Evolutionary conservation across 2,113 vertebrate genomes (phyloP), one percentile per base, ranked within the genome.

Genomic region (Pycnonotus jocosus): DNA sequence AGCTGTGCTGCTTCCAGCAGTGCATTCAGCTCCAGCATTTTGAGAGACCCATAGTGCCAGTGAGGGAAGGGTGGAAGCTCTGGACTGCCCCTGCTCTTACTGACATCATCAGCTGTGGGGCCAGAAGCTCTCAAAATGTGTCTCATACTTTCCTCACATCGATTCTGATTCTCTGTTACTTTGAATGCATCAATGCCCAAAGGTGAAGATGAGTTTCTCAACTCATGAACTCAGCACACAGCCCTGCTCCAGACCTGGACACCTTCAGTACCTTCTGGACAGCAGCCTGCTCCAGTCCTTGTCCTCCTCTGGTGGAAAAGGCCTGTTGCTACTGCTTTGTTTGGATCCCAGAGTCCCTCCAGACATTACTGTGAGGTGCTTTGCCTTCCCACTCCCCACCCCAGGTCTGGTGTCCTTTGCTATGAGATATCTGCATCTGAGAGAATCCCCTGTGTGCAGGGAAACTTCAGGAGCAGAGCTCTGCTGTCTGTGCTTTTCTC

Each of bases 61-160:
- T 4, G 31, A 5, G 5, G 66, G 10, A 30, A 77, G 64, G 15
- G 7, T 27, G 40, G 48, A 21, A 85, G 18, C 28, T 70, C 50
- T 25, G 50, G n/a, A 9, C 35, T 51, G n/a, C 6, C 54, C 28
- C 35, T 58, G 81, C 24, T 65, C 42, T 70, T 44, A 40, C 58
- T 42, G 10, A 31, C 50, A 64, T 23, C 18, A 6, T 3, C 20
- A 13, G 40, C 5, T 73, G 40, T 0, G 0, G 31, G 27, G 20
- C 23, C 35, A 73, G 40, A 56, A 77, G 14, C 28, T 72, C 68
- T 31, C 53, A 19, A 37, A 69, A 48, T 9, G 4, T 5, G n/a
- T 37, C 38, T 37, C 5, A 10, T 6, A 38, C 12, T 9, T 72
- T 31, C 7, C 15, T 42, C 2, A 3, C 28, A 22, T n/a, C 20